These are phyloP conservation scores for Semicossyphus pulcher DNA, from an alignment of 2,113 vertebrate genomes.

Conservation along the genomic window DNA sequence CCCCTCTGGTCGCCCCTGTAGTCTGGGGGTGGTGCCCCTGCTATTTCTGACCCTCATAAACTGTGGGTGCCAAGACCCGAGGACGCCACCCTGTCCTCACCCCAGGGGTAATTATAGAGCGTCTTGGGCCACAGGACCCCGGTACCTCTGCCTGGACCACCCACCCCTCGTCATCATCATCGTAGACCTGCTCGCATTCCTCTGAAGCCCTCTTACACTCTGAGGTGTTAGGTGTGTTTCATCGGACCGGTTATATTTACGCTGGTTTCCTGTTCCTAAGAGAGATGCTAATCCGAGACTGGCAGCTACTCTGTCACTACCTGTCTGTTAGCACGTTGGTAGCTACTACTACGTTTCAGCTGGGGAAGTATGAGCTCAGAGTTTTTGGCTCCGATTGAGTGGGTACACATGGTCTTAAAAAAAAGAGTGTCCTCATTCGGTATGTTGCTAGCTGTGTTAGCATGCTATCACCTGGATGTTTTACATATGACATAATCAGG, in stretches of 20 bases:
- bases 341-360: conserved; percentile 47
- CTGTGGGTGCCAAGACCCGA: conserved; percentile 76
- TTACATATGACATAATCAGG: conserved; percentile 33
- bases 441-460: conserved; percentile 34
- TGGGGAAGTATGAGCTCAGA: conserved; percentile 35
- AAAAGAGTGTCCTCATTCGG: conserved; percentile 54
- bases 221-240: conserved; percentile 64
- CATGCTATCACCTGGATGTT: conserved; percentile 53
- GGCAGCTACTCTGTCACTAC: conserved; percentile 57
- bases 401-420: conserved; percentile 61
- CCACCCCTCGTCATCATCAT: conserved; percentile 37
- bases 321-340: conserved; percentile 60
- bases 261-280: conserved; percentile 52
- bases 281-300: conserved; percentile 61
- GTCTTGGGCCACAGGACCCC: conserved; percentile 48
- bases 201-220: conserved; percentile 34
- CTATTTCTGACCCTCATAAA: conserved; percentile 84
- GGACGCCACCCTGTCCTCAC: conserved; percentile 84
- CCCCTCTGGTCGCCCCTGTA: conserved; percentile 48
- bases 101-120: conserved; percentile 82
- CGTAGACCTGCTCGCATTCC: conserved; percentile 51
- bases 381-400: conserved; percentile 43
- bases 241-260: conserved; percentile 58
- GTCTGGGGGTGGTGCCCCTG: conserved; percentile 53
- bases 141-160: conserved; percentile 56